phyloP scores from a whole-genome alignment of 64 coral and sea anemone genomes.

The Stichodactyla helianthus region DNA sequence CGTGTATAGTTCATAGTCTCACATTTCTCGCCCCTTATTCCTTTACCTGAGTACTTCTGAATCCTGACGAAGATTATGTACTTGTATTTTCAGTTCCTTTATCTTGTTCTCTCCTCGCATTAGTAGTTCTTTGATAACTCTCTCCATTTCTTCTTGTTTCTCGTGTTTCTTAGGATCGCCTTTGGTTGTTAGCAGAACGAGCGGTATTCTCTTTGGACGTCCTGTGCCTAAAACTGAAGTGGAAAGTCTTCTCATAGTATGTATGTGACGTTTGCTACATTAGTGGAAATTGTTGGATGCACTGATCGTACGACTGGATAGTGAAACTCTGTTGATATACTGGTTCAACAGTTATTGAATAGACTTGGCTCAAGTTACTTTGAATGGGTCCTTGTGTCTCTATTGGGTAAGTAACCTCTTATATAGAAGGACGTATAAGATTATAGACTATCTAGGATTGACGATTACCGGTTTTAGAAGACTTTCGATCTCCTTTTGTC shows the following conservation, averaged over 20 bases:
- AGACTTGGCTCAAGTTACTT: too few relatives aligned
- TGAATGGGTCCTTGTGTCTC: too few relatives aligned
- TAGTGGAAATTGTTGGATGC: too few relatives aligned
- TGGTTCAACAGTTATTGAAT: too few relatives aligned
- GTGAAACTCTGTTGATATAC: too few relatives aligned
- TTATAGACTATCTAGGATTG: too few relatives aligned
- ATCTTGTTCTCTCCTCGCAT: constrained; percentile 14
- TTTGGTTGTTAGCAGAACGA: background rate
- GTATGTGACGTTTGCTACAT: too few relatives aligned
- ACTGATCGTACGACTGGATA: too few relatives aligned
- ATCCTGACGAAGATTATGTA: background rate
- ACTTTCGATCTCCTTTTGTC: too few relatives aligned
- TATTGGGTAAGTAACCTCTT: too few relatives aligned
- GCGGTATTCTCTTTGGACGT: background rate
- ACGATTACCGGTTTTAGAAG: too few relatives aligned
- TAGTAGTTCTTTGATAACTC: background rate
- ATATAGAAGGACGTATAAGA: too few relatives aligned
- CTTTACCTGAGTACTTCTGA: constrained; percentile 4
- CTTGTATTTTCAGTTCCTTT: background rate
- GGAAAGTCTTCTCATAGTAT: background rate
- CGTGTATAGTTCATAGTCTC: background rate
- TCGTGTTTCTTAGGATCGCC: background rate
- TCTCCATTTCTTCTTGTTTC: background rate
- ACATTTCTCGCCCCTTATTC: background rate
- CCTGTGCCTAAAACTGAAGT: background rate